Evolutionary conservation across 2,888 invertebrate genomes (phyloP), one percentile per base, ranked within the genome.

Genomic region (Saturnia pavonia): DNA sequence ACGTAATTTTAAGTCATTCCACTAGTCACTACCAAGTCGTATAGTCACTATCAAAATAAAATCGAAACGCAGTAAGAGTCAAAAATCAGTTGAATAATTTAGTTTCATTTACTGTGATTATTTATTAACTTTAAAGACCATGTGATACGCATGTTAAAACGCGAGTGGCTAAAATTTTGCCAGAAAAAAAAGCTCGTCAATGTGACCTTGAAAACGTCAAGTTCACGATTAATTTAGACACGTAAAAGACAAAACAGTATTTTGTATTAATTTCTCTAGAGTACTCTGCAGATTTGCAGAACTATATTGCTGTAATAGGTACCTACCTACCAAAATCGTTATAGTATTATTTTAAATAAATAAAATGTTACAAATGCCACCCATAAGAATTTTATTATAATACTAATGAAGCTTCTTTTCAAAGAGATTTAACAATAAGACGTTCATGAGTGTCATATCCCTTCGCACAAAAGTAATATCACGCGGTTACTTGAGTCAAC

Each of bases 401-500:
- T 65, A 65, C 40, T 65, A 65, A 40, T 65, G 22, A 40, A 40
- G 65, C 65, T 65, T 65, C 65, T 65, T 40, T 65, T 65, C 19
- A 68, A 51, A 25, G 48, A 68, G 68, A 45, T 25, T 54, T 54
- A 51, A 68, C 68, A 51, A 68, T 68, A 22, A 68, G 68, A 68
- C 22, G 65, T 40, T 65, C 48, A 51, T 54, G 68, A 68, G 51
- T 48, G 68, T 69, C 68, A 68, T 71, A 68, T 71, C 68, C 68
- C 63, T 67, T 48, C 66, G 75, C 67, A 90, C 87, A 89, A 91
- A 90, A 88, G 86, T 83, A 89, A 80, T 86, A 91, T 90, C 92
- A 91, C 92, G 91, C 92, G 92, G 91, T 90, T 90, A 88, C 88
- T 85, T 82, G 86, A 40, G 65, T 65, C 85, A 86, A 92, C 92